Evolutionary conservation across 2,113 vertebrate species (phyloP).

Genomic region (Varanus salvator): DNA sequence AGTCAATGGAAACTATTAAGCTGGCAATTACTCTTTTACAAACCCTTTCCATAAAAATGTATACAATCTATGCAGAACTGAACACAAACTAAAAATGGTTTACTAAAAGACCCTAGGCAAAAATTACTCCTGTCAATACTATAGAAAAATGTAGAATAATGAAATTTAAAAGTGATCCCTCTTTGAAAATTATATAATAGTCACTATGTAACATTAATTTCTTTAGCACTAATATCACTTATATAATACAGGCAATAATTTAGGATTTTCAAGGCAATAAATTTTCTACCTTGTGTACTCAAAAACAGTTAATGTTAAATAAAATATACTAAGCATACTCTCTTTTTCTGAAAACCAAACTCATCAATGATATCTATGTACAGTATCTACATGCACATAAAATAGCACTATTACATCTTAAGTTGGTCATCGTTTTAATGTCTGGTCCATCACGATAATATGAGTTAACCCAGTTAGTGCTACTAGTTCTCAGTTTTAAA

Average conservation of each 20-base stretch:
- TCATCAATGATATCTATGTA: conserved; percentile 44
- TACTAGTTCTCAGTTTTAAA: not conserved
- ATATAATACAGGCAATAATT: conserved; percentile 58
- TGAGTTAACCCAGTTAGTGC: not conserved
- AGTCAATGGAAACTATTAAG: conserved; percentile 30
- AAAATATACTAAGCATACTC: conserved; percentile 49
- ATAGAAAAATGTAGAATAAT: conserved; percentile 54
- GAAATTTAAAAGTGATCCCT: conserved; percentile 39
- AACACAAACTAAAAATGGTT: conserved; percentile 43
- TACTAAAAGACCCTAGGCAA: conserved; percentile 56
- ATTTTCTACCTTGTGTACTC: conserved; percentile 55
- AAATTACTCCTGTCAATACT: conserved; percentile 39
- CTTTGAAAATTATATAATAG: conserved; percentile 50
- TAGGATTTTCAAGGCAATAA: conserved; percentile 70
- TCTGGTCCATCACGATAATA: conserved; percentile 5
- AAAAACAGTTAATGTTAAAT: conserved; percentile 60
- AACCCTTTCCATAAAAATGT: conserved; percentile 42
- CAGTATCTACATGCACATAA: conserved; percentile 65
- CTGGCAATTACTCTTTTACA: conserved; percentile 33
- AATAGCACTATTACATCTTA: conserved; percentile 34
- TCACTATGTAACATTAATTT: conserved; percentile 62
- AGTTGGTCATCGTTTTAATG: not conserved
- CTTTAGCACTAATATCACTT: conserved; percentile 57
- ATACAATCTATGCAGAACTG: not conserved
- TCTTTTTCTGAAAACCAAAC: conserved; percentile 41